These are phyloP conservation scores for Hippoglossus stenolepis DNA, from an alignment of 2,113 vertebrate genomes.

Conservation along the genomic window DNA sequence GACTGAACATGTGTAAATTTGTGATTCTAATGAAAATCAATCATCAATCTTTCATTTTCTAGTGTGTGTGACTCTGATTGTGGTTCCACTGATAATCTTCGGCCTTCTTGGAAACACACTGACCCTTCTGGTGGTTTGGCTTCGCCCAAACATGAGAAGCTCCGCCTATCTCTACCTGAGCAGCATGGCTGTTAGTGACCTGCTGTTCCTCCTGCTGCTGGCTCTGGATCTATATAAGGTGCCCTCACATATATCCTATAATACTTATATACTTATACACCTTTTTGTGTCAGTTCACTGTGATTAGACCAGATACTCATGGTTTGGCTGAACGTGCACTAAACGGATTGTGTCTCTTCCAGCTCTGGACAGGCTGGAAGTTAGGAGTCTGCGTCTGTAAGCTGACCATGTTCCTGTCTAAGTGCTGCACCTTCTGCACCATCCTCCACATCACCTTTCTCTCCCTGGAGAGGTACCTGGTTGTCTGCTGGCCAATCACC, in stretches of 20 bases:
- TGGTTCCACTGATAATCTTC: slow-evolving; percentile 77
- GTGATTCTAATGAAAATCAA: neutral
- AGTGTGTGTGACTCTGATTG: slow-evolving; percentile 77
- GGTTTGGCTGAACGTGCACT: too few relatives aligned
- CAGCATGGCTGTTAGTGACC: slow-evolving; percentile 85
- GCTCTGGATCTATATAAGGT: slow-evolving; percentile 86
- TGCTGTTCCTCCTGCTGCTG: slow-evolving; percentile 82
- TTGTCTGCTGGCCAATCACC: slow-evolving; percentile 82
- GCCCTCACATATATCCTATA: neutral
- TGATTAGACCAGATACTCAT: too few relatives aligned
- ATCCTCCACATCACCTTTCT: slow-evolving; percentile 86
- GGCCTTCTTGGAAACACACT: slow-evolving; percentile 82
- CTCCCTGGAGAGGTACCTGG: slow-evolving; percentile 84
- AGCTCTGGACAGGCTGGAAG: slow-evolving; percentile 83
- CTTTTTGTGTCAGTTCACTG: too few relatives aligned
- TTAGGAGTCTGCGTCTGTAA: slow-evolving; percentile 81
- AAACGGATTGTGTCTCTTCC: neutral
- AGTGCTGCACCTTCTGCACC: slow-evolving; percentile 85
- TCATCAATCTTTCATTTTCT: slow-evolving; percentile 19
- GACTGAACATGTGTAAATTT: too few relatives aligned
- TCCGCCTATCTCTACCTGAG: slow-evolving; percentile 86
- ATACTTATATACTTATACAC: too few relatives aligned
- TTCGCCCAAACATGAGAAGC: slow-evolving; percentile 82
- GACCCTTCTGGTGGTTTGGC: slow-evolving; percentile 84
- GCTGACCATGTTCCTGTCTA: slow-evolving; percentile 82